Conservation (phyloP, 2,888 invertebrate genomes). For the Drosophila aldrichi region DNA sequence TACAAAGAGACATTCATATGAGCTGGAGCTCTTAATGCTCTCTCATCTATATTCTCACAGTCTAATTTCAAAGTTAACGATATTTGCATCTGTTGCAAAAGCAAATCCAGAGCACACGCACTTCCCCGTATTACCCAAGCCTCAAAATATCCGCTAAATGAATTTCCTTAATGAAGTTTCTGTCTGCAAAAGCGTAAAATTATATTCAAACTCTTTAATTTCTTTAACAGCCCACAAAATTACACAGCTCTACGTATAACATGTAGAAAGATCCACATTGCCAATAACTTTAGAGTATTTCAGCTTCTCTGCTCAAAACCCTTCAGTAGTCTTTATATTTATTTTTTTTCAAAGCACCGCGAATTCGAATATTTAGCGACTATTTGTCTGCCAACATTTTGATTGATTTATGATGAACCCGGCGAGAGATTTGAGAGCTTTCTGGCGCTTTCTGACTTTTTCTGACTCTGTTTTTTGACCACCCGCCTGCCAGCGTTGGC, state of each 20-base stretch:
- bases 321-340: too few relatives aligned
- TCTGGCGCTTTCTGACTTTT: too few relatives aligned
- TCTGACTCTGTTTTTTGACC: slow-evolving; percentile 21
- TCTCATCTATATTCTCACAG: background rate
- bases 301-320: background rate
- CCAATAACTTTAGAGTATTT: background rate
- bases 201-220: background rate
- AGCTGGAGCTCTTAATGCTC: too few relatives aligned
- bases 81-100: background rate
- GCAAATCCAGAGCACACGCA: background rate
- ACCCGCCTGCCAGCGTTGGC: slow-evolving; percentile 46
- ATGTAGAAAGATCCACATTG: background rate
- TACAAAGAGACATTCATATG: too few relatives aligned
- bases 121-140: background rate
- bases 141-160: background rate
- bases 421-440: slow-evolving; percentile 15
- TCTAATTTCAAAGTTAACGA: background rate
- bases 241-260: background rate
- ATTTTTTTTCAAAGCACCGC: background rate
- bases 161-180: background rate
- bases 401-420: slow-evolving; percentile 52
- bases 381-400: slow-evolving; percentile 23
- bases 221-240: background rate
- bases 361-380: slow-evolving; percentile 6
- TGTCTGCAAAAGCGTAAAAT: background rate